These are phyloP conservation scores for Calyptomena viridis DNA, from an alignment of 2,113 vertebrate species.

Conservation along the genomic window DNA sequence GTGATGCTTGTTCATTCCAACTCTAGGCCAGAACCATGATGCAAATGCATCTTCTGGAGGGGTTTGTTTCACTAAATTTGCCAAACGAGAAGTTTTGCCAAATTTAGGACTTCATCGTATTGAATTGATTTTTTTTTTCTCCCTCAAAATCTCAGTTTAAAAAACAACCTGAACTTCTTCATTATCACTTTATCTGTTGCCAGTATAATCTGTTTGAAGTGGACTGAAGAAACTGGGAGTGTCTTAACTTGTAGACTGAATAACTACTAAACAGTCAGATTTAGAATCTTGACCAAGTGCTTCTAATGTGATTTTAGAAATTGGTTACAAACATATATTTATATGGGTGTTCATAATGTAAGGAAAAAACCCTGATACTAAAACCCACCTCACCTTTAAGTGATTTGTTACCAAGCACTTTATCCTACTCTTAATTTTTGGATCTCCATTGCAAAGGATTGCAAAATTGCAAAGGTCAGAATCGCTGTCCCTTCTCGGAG, in stretches of 20 bases:
- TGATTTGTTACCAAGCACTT: not conserved
- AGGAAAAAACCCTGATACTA: not conserved
- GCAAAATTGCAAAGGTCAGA: not conserved
- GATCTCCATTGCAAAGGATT: too few relatives aligned
- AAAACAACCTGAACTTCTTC: not conserved
- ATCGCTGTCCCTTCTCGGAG: not conserved
- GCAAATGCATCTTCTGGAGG: not conserved
- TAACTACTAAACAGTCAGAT: not conserved
- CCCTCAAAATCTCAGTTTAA: not conserved
- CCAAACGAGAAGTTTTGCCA: not conserved
- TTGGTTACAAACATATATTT: not conserved
- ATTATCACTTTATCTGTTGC: not conserved
- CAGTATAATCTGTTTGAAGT: not conserved
- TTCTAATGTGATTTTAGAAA: not conserved
- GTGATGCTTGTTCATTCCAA: not conserved
- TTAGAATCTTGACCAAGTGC: not conserved
- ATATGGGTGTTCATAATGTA: not conserved
- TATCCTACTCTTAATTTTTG: not conserved
- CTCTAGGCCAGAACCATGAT: not conserved
- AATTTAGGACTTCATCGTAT: not conserved
- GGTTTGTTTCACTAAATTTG: not conserved
- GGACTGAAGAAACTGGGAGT: not conserved
- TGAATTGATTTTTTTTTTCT: not conserved
- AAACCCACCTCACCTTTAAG: not conserved
- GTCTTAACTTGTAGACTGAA: not conserved